Base-by-base conservation (phyloP, 2,113 vertebrate species). In the Phyllostomus hastatus region DNA sequence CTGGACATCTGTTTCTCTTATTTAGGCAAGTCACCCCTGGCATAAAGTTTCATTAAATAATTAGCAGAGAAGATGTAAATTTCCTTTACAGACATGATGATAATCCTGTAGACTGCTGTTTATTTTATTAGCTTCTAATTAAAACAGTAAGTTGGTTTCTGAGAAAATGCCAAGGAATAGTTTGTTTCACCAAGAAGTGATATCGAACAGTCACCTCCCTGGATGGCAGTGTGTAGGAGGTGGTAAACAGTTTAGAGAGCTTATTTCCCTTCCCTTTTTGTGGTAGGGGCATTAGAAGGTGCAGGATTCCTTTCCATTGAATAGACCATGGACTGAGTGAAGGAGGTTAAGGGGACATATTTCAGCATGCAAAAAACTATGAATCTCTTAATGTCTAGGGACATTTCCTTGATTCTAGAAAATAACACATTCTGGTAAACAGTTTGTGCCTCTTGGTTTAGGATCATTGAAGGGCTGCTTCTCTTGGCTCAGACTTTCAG, bases 1-100 rank as follows among this genome's bases (percentile, higher is more conserved):
- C 16, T n/a, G 93, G 54, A 84, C 94, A 95, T 94, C 94, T 98
- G 0, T 97, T 98, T 98, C 91, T 98, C 94, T 98, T 94, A 97
- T 94, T 97, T 96, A 97, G 78, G 95, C 78, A 96, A 6, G 73
- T 95, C 57, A 64, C 76, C 88, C 73, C 26, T 88, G 81, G 43
- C 88, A 73, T 72, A 92, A 85, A 85, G 35, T 95, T 97, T 97
- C 84, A 93, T 98, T 98, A 98, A 94, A 41, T 95, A 97, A 97
- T 90, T 96, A 97, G 94, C 46, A 84, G 22, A 95, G 87, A 46
- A 76, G 73, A 85, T 93, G 4, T 72, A 91, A 97, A 96, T 97
- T 95, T 91, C 66, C 94, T 96, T 57, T 92, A 85, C 91, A 96
- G 94, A 79, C 59, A 92, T 90, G 22, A 85, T 54, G 82, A 73